phyloP scores from a whole-genome alignment of 2,797 vertebrate genomes.

The Oreochromis grahami region DNA sequence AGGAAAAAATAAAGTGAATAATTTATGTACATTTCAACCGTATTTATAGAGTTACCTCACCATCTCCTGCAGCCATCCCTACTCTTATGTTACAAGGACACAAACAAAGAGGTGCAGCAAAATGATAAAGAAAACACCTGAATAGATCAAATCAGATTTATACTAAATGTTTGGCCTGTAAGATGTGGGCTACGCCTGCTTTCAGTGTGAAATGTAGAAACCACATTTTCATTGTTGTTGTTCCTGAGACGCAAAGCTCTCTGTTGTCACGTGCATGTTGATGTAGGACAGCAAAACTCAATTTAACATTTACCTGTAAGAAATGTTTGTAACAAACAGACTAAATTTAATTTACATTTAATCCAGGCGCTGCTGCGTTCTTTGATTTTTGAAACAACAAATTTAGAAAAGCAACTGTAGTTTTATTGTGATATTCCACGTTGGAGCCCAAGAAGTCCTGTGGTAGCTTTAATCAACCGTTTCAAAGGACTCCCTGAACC shows the following conservation, averaged over 20 bases:
- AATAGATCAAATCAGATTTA: not conserved
- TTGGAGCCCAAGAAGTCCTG: not conserved
- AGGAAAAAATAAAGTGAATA: constrained; percentile 39
- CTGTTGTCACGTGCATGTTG: not conserved
- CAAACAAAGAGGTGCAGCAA: not conserved
- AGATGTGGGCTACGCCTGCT: not conserved
- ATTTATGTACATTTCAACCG: constrained; percentile 21
- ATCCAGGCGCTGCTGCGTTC: not conserved
- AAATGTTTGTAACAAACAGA: fast-evolving
- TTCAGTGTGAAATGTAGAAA: not conserved
- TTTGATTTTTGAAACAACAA: not conserved
- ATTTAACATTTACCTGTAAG: not conserved
- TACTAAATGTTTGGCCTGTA: not conserved
- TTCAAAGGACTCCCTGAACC: not conserved
- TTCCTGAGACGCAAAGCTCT: fast-evolving
- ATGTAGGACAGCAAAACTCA: not conserved
- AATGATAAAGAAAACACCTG: not conserved
- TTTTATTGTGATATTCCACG: not conserved
- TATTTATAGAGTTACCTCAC: constrained; percentile 51
- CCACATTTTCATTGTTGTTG: not conserved
- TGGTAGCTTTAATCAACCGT: not conserved
- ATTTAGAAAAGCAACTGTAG: not conserved
- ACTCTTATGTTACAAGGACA: not conserved
- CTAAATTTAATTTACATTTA: fast-evolving
- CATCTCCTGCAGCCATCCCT: not conserved